phyloP scores from a whole-genome alignment of 2,797 vertebrate genomes.

The Chelidonichthys spinosus region DNA sequence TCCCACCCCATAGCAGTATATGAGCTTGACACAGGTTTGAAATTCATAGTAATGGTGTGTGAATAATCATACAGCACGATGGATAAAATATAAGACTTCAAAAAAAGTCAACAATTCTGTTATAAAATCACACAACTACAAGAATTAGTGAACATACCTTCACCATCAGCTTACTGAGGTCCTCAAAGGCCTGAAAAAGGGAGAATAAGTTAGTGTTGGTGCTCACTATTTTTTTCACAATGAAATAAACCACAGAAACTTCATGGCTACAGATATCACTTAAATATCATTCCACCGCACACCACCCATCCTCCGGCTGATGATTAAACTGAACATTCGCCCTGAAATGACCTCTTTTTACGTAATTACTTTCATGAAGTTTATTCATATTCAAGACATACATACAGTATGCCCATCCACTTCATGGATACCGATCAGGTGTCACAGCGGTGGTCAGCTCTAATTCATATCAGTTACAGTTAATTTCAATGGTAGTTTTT shows the following conservation, averaged over 20 bases:
- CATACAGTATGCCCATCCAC: constrained; percentile 18
- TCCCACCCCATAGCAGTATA: background rate
- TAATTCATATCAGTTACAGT: constrained; percentile 17
- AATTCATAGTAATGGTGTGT: background rate
- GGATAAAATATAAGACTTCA: background rate
- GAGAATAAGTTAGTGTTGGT: constrained; percentile 15
- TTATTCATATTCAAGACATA: constrained; percentile 10
- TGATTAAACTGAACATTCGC: constrained; percentile 11
- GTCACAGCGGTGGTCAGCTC: constrained; percentile 28
- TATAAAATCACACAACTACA: background rate
- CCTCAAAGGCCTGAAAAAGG: constrained; percentile 94
- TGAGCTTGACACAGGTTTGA: background rate
- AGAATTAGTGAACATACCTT: constrained; percentile 85
- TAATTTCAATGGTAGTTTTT: background rate
- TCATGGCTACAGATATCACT: constrained; percentile 32
- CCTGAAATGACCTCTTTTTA: too few species aligned
- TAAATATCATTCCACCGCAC: constrained; percentile 38
- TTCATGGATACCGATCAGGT: background rate
- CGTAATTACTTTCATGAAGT: background rate
- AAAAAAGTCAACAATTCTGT: background rate
- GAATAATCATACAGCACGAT: background rate
- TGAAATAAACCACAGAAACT: constrained; percentile 50
- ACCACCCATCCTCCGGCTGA: background rate
- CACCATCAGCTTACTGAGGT: constrained; percentile 98
- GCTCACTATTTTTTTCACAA: constrained; percentile 14